Evolutionary conservation across 2,888 invertebrate species (phyloP).

Genomic region (Bombylius major): DNA sequence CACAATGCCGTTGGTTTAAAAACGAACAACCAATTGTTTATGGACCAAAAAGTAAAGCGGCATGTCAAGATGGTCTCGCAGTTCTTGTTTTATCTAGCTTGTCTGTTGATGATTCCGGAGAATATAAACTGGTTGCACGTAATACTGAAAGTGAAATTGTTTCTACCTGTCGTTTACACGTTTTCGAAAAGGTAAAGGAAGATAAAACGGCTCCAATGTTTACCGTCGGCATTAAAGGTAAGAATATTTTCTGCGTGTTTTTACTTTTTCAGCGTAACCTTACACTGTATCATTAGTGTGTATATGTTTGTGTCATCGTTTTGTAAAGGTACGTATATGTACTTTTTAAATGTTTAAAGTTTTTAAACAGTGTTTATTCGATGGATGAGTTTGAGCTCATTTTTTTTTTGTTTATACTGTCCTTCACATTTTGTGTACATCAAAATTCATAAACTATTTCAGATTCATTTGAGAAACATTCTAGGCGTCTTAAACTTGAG

Average conservation of each 20-base stretch:
- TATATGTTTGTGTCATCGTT: constrained; percentile 1
- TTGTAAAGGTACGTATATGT: constrained; percentile 7
- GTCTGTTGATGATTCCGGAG: constrained; percentile 56
- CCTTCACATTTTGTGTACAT: neutral
- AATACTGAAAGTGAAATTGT: constrained; percentile 59
- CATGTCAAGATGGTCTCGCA: constrained; percentile 54
- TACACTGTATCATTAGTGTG: too few species aligned
- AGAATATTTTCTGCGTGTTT: constrained; percentile 14
- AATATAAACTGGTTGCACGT: constrained; percentile 62
- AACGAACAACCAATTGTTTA: constrained; percentile 50
- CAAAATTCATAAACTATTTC: constrained; percentile 13
- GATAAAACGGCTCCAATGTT: constrained; percentile 58
- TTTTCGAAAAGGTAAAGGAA: constrained; percentile 55
- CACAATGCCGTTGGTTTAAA: constrained; percentile 60
- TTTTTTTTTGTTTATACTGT: neutral
- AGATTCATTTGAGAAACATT: constrained; percentile 56
- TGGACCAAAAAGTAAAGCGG: constrained; percentile 47
- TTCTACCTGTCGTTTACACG: constrained; percentile 54
- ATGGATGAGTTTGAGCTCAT: neutral
- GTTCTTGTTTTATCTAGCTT: constrained; percentile 61
- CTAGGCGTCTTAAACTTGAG: constrained; percentile 60
- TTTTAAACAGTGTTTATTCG: neutral
- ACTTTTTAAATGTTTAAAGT: neutral
- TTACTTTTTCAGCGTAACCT: neutral
- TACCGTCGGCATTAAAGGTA: constrained; percentile 61